Evolutionary conservation across 2,888 invertebrate genomes (phyloP).

Genomic region (Choreutis nemorana): DNA sequence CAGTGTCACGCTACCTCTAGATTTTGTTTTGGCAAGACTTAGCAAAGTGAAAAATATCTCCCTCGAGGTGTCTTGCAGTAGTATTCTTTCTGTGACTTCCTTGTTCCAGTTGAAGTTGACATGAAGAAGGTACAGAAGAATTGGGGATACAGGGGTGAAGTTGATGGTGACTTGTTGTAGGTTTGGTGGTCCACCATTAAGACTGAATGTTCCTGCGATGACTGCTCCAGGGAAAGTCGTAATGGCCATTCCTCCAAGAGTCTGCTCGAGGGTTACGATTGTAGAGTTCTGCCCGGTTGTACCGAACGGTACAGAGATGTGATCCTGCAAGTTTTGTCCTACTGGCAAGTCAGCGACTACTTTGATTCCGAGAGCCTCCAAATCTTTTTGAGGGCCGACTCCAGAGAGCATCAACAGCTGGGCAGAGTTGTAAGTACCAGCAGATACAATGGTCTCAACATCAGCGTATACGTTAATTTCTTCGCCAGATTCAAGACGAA

Average conservation of each 20-base stretch:
- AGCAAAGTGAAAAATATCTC: too few relatives aligned
- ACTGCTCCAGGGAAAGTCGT: too few relatives aligned
- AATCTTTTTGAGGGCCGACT: constrained; percentile 32
- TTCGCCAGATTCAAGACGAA: constrained; percentile 15
- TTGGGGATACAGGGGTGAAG: constrained; percentile 38
- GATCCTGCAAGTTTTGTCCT: constrained; percentile 44
- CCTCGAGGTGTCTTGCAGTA: too few relatives aligned
- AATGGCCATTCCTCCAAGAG: too few relatives aligned
- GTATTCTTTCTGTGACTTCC: too few relatives aligned
- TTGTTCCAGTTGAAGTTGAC: too few relatives aligned
- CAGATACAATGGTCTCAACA: constrained; percentile 36
- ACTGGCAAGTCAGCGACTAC: constrained; percentile 34
- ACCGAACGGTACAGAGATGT: constrained; percentile 36
- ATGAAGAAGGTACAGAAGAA: constrained; percentile 40
- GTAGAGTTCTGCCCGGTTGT: too few relatives aligned
- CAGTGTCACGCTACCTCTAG: constrained; percentile 33
- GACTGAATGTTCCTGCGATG: too few relatives aligned
- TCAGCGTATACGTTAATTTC: constrained; percentile 23
- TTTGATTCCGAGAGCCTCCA: constrained; percentile 23
- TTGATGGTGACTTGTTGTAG: too few relatives aligned
- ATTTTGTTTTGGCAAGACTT: constrained; percentile 38
- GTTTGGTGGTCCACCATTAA: too few relatives aligned
- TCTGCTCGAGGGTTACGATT: too few relatives aligned
- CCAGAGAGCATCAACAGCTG: constrained; percentile 43
- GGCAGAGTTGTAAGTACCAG: constrained; percentile 45